Percentiles rank a stretch among this genome's conserved stretches.
Evolutionary conservation across 2,113 vertebrate species (phyloP).

Genomic region (Leptobrachium leishanense): DNA sequence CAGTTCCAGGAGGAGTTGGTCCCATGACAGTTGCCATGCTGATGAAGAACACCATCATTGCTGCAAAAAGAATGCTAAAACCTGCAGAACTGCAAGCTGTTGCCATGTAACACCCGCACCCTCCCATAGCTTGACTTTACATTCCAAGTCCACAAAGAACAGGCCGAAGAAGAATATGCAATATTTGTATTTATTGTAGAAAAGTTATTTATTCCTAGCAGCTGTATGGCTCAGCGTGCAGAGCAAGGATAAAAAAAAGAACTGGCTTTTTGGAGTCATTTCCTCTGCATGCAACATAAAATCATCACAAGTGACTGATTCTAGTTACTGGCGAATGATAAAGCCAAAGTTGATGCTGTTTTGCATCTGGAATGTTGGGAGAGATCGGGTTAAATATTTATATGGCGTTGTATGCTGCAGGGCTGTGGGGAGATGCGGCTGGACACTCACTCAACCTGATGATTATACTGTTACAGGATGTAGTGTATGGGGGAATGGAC

Average conservation of each 20-base stretch:
- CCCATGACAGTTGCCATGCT: conserved; percentile 98
- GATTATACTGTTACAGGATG: neutral
- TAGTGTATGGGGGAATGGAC: too few relatives aligned
- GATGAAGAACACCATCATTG: conserved; percentile 97
- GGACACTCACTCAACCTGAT: neutral
- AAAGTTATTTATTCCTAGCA: conserved; percentile 54
- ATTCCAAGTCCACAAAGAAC: conserved; percentile 49
- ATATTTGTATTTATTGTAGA: conserved; percentile 69
- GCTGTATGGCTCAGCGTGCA: neutral
- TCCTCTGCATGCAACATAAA: conserved; percentile 8
- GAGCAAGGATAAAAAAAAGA: neutral
- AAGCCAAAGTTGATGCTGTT: conserved; percentile 33
- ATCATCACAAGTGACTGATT: conserved; percentile 11
- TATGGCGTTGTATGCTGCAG: neutral
- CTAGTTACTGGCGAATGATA: conserved; percentile 32
- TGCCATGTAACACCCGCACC: conserved; percentile 60
- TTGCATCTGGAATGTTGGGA: conserved; percentile 5
- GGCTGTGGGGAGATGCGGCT: neutral
- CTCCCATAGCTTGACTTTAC: conserved; percentile 60
- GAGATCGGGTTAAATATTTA: neutral
- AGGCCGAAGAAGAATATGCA: conserved; percentile 66
- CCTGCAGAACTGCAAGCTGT: conserved; percentile 72
- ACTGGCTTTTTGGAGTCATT: neutral
- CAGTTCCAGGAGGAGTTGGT: conserved; percentile 91
- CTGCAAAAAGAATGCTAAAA: conserved; percentile 85